Percentiles rank a stretch among this genome's conserved stretches.
phyloP scores from a whole-genome alignment of 30 jellyfish, hydroid and myxozoan genomes.

The Hydractinia echinata region DNA sequence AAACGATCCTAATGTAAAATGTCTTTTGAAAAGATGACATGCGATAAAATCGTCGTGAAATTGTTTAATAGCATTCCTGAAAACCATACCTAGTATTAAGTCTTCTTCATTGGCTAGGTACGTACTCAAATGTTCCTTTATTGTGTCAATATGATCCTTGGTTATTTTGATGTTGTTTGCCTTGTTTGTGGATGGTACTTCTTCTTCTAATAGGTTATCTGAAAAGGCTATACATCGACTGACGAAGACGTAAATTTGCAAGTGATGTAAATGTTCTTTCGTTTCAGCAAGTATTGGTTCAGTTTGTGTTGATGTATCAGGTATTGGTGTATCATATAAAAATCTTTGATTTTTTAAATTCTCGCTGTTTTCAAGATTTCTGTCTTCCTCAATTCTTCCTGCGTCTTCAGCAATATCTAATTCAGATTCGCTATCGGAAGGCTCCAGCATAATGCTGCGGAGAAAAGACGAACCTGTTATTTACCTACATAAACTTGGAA shows the following conservation, averaged over 20 bases:
- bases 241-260: conserved; percentile 71
- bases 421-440: too few relatives aligned
- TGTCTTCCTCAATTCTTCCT: too few relatives aligned
- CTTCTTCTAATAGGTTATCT: conserved; percentile 66
- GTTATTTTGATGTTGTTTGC: conserved; percentile 60
- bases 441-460: too few relatives aligned
- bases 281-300: conserved; percentile 32
- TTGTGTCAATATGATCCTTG: conserved; percentile 66
- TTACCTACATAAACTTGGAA: too few relatives aligned
- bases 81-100: background rate
- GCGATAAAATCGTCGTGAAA: conserved; percentile 71
- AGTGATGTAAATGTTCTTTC: conserved; percentile 53
- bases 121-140: conserved; percentile 63
- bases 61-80: conserved; percentile 62
- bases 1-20: conserved; percentile 86
- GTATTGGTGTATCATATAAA: too few relatives aligned
- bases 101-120: conserved; percentile 80
- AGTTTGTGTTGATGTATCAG: too few relatives aligned
- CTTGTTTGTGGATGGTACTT: conserved; percentile 80
- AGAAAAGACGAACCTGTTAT: too few relatives aligned
- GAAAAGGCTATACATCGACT: conserved; percentile 73
- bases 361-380: too few relatives aligned
- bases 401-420: too few relatives aligned
- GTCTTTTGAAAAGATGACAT: conserved; percentile 75
- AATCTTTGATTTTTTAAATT: too few relatives aligned